Evolutionary conservation across 2,888 invertebrate genomes (phyloP), one percentile per base, ranked within the genome.

Genomic region (Drosophila demipolita): DNA sequence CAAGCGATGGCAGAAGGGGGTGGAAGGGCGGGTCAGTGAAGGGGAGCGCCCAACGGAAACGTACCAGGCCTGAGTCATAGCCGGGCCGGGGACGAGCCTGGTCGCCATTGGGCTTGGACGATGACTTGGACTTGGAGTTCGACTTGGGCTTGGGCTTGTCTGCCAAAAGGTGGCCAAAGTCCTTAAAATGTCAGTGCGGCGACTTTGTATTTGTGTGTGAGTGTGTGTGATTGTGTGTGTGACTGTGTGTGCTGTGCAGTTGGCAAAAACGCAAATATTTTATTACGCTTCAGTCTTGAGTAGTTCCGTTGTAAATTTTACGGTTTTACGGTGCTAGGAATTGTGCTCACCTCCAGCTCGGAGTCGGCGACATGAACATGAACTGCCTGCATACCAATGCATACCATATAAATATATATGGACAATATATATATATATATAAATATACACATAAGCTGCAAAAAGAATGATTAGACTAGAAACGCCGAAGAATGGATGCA

Each of bases 241-340:
- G 63, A 66, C 77, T 87, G 76, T 72, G 66, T 29, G 20, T 9
- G 35, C 20, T 53, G 53, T 53, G 53, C 83, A 80, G 80, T 88
- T 83, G 83, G 82, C 69, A 86, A 86, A 83, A 88, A 81, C 82
- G 82, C 89, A 91, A 89, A 91, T 89, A 89, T 89, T 89, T 89
- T 89, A 89, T 91, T 91, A 90, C 91, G 74, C 78, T 89, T 90
- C 90, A 78, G 84, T 89, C 83, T 83, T 88, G 89, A 90, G 89
- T 91, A 89, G 90, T 91, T 90, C 80, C 77, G 80, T 82, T 89
- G 89, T 89, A 89, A 89, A 91, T 91, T 89, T 90, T 83, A 88
- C 86, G 82, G 88, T 90, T 89, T 89, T 89, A 84, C 89, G 84
- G 80, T 62, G 73, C 81, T 70, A 72, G 68, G 66, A 84, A 79